Evolutionary conservation across 2,113 vertebrate species (phyloP).

Genomic region (Ailuropoda melanoleuca): DNA sequence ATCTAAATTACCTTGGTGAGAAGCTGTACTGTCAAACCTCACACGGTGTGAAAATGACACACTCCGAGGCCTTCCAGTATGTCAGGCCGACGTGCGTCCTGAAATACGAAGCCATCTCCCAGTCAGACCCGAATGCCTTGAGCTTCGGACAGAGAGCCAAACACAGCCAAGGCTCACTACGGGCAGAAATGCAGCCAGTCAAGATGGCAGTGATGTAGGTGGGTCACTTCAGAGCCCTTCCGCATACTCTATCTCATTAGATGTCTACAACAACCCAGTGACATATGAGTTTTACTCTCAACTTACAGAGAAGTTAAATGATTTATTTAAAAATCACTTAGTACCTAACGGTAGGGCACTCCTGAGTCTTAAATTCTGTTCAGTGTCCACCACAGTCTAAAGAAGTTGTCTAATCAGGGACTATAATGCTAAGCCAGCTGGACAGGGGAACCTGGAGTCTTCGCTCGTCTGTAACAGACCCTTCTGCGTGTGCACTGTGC

Average conservation of each 20-base stretch:
- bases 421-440: too few relatives aligned
- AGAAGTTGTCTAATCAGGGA: not conserved
- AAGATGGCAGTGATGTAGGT: fast-evolving
- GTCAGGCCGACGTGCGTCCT: not conserved
- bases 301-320: not conserved
- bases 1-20: not conserved
- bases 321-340: not conserved
- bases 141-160: not conserved
- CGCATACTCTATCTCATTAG: fast-evolving
- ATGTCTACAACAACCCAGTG: not conserved
- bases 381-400: not conserved
- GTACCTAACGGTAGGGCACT: not conserved
- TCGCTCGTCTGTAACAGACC: not conserved
- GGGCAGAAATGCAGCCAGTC: not conserved
- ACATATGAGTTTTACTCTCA: not conserved
- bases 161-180: not conserved
- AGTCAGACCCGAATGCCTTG: too few relatives aligned
- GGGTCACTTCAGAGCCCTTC: not conserved
- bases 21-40: not conserved
- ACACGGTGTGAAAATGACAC: not conserved
- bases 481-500: fast-evolving
- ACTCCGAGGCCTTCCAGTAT: fast-evolving
- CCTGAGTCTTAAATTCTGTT: not conserved
- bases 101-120: not conserved
- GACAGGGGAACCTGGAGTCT: not conserved